phyloP scores from a whole-genome alignment of 1,140 invertebrate genomes.

The Ooceraea biroi region DNA sequence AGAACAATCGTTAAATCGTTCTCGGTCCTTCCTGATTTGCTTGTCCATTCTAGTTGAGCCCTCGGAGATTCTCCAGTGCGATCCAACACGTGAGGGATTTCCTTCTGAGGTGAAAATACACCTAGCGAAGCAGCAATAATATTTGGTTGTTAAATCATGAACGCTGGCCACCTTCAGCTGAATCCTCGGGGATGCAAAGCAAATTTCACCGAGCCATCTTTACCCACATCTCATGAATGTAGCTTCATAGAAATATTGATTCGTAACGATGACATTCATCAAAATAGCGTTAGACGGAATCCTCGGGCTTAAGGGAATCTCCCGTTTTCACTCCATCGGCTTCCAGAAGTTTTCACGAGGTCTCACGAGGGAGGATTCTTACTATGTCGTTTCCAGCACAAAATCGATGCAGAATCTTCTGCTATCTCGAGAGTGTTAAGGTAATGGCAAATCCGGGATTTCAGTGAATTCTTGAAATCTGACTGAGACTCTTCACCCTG shows the following conservation, averaged over 20 bases:
- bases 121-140: neutral
- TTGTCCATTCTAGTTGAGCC: neutral
- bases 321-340: neutral
- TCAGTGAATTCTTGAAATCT: neutral
- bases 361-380: neutral
- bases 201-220: conserved; percentile 12
- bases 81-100: conserved; percentile 8
- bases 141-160: conserved; percentile 4
- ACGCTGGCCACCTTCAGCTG: neutral
- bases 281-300: neutral
- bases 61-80: neutral
- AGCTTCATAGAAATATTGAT: neutral
- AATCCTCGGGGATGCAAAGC: neutral
- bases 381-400: neutral
- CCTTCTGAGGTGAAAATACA: neutral
- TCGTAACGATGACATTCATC: conserved; percentile 12
- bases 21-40: neutral
- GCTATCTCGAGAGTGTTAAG: neutral
- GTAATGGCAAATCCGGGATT: neutral
- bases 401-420: neutral
- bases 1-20: neutral
- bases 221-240: neutral
- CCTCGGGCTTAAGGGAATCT: neutral
- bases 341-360: neutral
- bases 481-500: neutral